Percentiles rank a stretch among this genome's conserved stretches.
Conservation (phyloP, 2,888 invertebrate species). For the Mesorhabditis spiculigera region DNA sequence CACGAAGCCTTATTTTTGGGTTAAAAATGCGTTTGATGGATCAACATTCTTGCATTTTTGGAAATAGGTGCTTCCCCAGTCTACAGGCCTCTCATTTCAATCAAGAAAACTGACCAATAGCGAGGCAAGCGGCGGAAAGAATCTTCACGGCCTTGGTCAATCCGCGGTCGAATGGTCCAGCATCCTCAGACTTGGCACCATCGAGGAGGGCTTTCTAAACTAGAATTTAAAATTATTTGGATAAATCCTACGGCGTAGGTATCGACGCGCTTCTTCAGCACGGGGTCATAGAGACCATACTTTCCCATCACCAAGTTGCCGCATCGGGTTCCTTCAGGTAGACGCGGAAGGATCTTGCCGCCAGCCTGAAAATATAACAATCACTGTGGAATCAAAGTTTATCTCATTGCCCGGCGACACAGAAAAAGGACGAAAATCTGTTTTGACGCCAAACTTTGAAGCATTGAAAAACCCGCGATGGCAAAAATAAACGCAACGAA, state of each 20-base stretch:
- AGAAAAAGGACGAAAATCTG: conserved; percentile 1
- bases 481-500: background rate
- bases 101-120: conserved; percentile 15
- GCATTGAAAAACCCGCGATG: background rate
- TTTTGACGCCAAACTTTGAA: background rate
- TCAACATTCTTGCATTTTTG: background rate
- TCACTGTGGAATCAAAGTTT: background rate
- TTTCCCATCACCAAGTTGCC: conserved; percentile 57
- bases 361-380: conserved; percentile 25
- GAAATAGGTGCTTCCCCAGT: background rate
- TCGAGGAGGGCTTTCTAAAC: conserved; percentile 49
- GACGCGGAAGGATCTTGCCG: conserved; percentile 55
- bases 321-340: conserved; percentile 52
- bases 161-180: conserved; percentile 42
- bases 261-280: conserved; percentile 47
- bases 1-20: background rate
- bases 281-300: conserved; percentile 55
- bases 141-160: conserved; percentile 40
- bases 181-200: conserved; percentile 52
- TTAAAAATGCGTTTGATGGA: conserved; percentile 1
- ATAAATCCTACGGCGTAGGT: conserved; percentile 36
- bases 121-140: conserved; percentile 15
- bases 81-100: conserved; percentile 7
- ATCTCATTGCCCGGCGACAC: background rate
- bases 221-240: background rate